Conservation (phyloP, 1,140 invertebrate genomes). For the Brachionus rubens region DNA sequence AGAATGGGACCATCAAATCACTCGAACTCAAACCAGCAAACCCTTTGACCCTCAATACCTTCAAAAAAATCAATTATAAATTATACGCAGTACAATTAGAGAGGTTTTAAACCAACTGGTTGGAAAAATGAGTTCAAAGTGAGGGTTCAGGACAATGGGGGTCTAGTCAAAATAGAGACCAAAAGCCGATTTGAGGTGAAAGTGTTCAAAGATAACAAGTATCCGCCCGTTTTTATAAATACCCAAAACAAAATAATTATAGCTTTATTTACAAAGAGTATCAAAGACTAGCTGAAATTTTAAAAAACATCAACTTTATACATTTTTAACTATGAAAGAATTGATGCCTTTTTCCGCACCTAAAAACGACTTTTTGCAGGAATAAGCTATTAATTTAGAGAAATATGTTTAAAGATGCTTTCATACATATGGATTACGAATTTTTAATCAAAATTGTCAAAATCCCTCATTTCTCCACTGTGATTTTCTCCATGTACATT, state of each 20-base stretch:
- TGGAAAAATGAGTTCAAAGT: not conserved
- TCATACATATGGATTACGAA: too few relatives aligned
- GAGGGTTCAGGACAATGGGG: slow-evolving; percentile 22
- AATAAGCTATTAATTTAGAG: too few relatives aligned
- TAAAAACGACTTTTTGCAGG: too few relatives aligned
- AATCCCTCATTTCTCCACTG: too few relatives aligned
- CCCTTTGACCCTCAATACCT: not conserved
- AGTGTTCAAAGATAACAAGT: slow-evolving; percentile 20
- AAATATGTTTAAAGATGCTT: too few relatives aligned
- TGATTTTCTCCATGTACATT: too few relatives aligned
- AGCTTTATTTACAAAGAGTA: too few relatives aligned
- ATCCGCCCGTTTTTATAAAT: not conserved
- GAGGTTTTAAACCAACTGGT: not conserved
- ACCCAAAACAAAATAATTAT: not conserved
- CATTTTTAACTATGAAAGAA: too few relatives aligned
- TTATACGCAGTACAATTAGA: slow-evolving; percentile 18
- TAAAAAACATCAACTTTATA: too few relatives aligned
- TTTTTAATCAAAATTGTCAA: too few relatives aligned
- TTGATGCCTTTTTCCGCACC: too few relatives aligned
- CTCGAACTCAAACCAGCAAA: not conserved
- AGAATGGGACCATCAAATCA: slow-evolving; percentile 40
- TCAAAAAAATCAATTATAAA: slow-evolving; percentile 7
- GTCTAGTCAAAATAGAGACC: not conserved
- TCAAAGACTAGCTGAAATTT: too few relatives aligned
- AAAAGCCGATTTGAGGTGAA: not conserved